These are phyloP conservation scores for Sphaeridia pumilis DNA, from an alignment of 2,888 invertebrate genomes.

Conservation along the genomic window DNA sequence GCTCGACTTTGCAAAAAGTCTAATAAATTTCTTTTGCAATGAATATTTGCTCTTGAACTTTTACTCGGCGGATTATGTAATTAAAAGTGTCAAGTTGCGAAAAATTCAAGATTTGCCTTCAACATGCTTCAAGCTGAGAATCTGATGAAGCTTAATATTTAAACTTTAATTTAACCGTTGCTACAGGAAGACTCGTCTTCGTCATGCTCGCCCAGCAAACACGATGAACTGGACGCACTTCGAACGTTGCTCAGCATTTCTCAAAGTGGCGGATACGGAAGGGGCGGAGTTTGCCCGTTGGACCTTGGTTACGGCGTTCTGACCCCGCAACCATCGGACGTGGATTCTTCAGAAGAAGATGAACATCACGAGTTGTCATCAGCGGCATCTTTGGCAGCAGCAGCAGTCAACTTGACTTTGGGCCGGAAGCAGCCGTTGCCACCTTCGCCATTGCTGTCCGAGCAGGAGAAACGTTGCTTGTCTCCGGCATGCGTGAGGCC, in stretches of 20 bases:
- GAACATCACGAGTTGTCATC: slow-evolving; percentile 14
- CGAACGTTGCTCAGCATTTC: slow-evolving; percentile 40
- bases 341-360: slow-evolving; percentile 15
- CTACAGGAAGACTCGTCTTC: slow-evolving; percentile 15
- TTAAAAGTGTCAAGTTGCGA: too few relatives aligned
- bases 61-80: too few relatives aligned
- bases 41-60: too few relatives aligned
- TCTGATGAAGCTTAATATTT: too few relatives aligned
- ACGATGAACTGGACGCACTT: slow-evolving; percentile 39
- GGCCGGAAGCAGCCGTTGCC: not conserved
- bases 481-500: not conserved
- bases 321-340: slow-evolving; percentile 61
- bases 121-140: too few relatives aligned
- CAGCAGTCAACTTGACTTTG: not conserved
- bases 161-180: not conserved
- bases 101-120: too few relatives aligned
- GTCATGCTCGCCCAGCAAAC: slow-evolving; percentile 7
- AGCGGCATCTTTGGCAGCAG: not conserved
- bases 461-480: not conserved
- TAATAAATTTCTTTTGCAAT: too few relatives aligned
- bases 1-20: too few relatives aligned
- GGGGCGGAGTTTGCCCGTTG: slow-evolving; percentile 13
- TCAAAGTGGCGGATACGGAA: slow-evolving; percentile 16
- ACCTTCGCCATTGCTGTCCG: slow-evolving; percentile 6
- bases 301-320: slow-evolving; percentile 44